Percentiles rank a stretch among this genome's conserved stretches.
phyloP scores from a whole-genome alignment of 2,797 vertebrate genomes.

The Phalanger gymnotis region DNA sequence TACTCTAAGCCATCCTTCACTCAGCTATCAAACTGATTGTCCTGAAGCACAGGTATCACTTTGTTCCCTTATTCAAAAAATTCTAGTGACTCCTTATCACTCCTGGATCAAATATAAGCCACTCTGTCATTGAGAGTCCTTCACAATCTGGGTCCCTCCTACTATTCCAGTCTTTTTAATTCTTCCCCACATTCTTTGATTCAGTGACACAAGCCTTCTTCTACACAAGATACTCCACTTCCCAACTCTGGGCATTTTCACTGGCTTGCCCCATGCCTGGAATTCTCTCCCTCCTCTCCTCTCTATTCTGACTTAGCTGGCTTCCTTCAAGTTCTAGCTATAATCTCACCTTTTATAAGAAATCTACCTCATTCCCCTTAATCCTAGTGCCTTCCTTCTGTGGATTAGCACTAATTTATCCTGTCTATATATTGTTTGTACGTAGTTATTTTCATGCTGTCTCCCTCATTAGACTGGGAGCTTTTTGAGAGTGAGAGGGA shows the following conservation, averaged over 20 bases:
- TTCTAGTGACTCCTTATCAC: background rate
- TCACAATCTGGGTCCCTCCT: background rate
- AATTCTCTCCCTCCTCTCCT: background rate
- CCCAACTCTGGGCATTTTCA: background rate
- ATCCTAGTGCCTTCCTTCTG: background rate
- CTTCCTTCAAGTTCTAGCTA: too few relatives aligned
- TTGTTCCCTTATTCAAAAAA: background rate
- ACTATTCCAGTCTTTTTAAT: background rate
- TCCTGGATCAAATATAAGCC: background rate
- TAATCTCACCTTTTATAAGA: too few relatives aligned
- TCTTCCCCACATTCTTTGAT: background rate
- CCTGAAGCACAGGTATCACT: background rate
- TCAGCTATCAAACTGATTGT: background rate
- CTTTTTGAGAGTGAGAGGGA: too few relatives aligned
- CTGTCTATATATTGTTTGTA: background rate
- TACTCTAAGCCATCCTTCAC: background rate
- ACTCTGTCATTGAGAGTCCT: background rate
- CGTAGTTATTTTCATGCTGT: background rate
- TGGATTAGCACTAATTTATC: background rate
- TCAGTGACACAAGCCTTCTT: background rate
- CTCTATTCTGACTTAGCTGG: background rate
- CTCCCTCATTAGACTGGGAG: background rate
- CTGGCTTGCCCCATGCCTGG: background rate
- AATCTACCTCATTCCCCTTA: background rate
- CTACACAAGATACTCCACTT: background rate